Evolutionary conservation across 2,113 vertebrate genomes (phyloP), one percentile per base, ranked within the genome.

Genomic region (Perccottus glenii): DNA sequence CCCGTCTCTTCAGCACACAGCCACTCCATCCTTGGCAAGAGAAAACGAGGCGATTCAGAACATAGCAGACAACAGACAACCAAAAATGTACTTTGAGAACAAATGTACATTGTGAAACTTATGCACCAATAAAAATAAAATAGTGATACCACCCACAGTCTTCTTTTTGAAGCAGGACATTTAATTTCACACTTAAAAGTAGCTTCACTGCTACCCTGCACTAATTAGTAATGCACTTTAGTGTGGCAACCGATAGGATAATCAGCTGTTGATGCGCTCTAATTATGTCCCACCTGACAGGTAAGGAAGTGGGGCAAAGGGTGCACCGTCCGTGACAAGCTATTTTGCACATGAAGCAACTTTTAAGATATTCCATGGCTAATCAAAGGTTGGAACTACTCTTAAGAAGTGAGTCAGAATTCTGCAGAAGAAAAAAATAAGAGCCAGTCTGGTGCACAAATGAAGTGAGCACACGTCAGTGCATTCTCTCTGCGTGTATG

Each of bases 1-100:
- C 83, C 19, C 7, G 76, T 80, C 78, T 86, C 81, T 76, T 68
- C 73, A 49, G 73, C 68, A 81, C 73, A 56, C 74, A 66, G 56
- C 67, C 55, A 9, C 78, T 81, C 71, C 67, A 67, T 80, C 67
- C 55, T 64, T 48, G 38, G 69, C 67, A 47, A 63, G 51, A 82
- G 74, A 75, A 79, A 82, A 70, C 61, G 60, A 53, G 70, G 56
- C 43, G 19, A 68, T 52, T 67, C 42, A 35, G 48, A 78, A 38
- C 57, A 53, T 4, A 15, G 71, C 60, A 67, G 48, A 60, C 57
- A 77, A 44, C 42, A 49, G 14, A 33, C 52, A 55, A 55, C 52
- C 14, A 53, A 35, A 72, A 73, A 67, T 9, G 11, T 36, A 59
- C 15, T 5, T 50, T 35, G 12, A 16, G 2, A 73, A 16, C 52